Evolutionary conservation across 1,140 invertebrate genomes (phyloP), one percentile per base, ranked within the genome.

Genomic region (Brachionus sp.): DNA sequence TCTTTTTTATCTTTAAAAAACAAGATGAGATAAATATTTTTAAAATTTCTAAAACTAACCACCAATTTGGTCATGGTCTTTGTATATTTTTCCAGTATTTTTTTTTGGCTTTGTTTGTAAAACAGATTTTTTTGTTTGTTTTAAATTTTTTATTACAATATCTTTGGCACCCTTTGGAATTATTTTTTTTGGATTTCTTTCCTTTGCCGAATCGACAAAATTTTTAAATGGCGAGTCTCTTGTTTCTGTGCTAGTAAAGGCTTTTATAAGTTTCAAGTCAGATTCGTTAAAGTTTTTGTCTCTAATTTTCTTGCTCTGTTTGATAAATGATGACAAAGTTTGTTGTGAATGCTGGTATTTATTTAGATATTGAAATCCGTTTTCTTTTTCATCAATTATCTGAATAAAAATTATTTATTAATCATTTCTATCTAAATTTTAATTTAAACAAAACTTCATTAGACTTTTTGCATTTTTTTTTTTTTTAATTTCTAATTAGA

Each of bases 291-390:
- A 9, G 23, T 23, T 25, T 46, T 75, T 62, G 2, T 13, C 1
- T 16, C 62, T 37, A 23, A 39, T 35, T 19, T 23, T 5, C 3
- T 80, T 10, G 42, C 57, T 80, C 37, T 66, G 50, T 25, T 66
- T 62, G 5, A 64, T 35, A 23, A 53, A 23, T 16, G 77, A 37
- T 25, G 77, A 62, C 13, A 80, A 10, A 1, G 19, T 37, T 66
- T 80, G 77, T 35, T 80, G 77, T 5, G 77, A 80, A 62, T 80
- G 25, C 12, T 80, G 77, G 23, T 16, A 80, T 44, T 62, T 57
- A 44, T 80, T 80, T 0, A 57, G 23, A 44, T 75, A 75, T 25
- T 70, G 33, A 10, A 70, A 39, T 5, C 16, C 35, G 1, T 0
- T 10, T 70, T 39, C 35, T 70, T 39, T 37, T 1, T 57, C 50